Percentiles rank a stretch among this genome's conserved stretches.
These are phyloP conservation scores for Dunckerocampus dactyliophorus DNA, from an alignment of 2,113 vertebrate genomes.

Conservation along the genomic window DNA sequence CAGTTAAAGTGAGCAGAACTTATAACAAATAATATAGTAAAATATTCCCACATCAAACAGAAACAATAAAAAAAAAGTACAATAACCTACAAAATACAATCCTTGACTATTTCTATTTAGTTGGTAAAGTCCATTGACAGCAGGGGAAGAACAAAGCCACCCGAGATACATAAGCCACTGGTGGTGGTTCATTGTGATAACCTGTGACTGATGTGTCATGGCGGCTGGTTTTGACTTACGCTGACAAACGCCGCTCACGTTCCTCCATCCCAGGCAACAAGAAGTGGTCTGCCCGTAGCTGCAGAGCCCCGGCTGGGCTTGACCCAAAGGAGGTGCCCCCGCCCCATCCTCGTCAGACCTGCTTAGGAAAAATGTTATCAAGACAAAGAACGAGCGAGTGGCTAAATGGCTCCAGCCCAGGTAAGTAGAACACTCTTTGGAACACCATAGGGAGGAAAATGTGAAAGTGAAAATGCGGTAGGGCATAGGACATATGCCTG, in stretches of 20 bases:
- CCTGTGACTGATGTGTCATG: constrained; percentile 21
- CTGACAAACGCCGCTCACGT: constrained; percentile 57
- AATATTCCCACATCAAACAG: no score
- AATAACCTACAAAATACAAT: no score
- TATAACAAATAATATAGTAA: no score
- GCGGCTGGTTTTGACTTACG: constrained; percentile 49
- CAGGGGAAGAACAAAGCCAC: no score
- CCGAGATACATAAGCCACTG: no score
- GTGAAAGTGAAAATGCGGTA: not conserved
- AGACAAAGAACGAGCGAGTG: not conserved
- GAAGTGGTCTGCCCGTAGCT: constrained; percentile 39
- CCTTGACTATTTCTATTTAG: no score
- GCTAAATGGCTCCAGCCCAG: no score
- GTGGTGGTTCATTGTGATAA: constrained; percentile 17
- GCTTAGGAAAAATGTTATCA: constrained; percentile 20
- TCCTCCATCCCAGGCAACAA: constrained; percentile 70
- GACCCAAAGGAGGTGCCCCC: constrained; percentile 17
- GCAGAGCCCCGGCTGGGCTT: constrained; percentile 35
- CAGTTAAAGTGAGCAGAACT: no score
- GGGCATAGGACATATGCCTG: not conserved
- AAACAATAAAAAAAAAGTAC: no score
- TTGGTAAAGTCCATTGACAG: no score
- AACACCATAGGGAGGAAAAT: no score
- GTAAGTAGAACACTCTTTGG: no score
- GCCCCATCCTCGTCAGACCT: constrained; percentile 34